Evolutionary conservation across 2,113 vertebrate genomes (phyloP).

Genomic region (Atrichornis clamosus): DNA sequence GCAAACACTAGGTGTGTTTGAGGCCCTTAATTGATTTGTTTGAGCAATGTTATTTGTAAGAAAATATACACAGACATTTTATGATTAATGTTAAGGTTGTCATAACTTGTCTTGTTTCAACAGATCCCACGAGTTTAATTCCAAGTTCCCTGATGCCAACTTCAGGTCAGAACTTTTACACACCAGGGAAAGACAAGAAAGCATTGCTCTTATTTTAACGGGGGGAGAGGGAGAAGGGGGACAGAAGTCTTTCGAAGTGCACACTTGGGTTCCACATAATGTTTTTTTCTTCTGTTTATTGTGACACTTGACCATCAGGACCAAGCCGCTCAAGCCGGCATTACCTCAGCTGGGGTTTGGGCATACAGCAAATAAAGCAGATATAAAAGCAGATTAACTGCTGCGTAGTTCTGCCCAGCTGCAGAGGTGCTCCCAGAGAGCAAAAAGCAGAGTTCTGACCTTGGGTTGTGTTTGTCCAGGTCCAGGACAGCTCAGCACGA

Average conservation of each 20-base stretch:
- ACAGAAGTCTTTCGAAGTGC: neutral
- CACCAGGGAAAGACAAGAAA: neutral
- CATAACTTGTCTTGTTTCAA: neutral
- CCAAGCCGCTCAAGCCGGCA: neutral
- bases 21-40: neutral
- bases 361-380: neutral
- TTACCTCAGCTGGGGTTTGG: neutral
- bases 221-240: neutral
- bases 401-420: neutral
- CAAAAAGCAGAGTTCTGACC: neutral
- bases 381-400: neutral
- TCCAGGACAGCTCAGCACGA: neutral
- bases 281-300: neutral
- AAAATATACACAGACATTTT: neutral
- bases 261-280: neutral
- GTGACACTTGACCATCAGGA: neutral
- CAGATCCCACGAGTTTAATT: neutral
- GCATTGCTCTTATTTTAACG: neutral
- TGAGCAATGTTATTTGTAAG: neutral
- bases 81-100: neutral
- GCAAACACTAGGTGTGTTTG: neutral
- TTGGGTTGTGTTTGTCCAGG: neutral
- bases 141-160: neutral
- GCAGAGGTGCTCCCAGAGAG: neutral
- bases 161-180: neutral